phyloP scores from a whole-genome alignment of 2,888 invertebrate genomes.

The Agonum fuliginosum region DNA sequence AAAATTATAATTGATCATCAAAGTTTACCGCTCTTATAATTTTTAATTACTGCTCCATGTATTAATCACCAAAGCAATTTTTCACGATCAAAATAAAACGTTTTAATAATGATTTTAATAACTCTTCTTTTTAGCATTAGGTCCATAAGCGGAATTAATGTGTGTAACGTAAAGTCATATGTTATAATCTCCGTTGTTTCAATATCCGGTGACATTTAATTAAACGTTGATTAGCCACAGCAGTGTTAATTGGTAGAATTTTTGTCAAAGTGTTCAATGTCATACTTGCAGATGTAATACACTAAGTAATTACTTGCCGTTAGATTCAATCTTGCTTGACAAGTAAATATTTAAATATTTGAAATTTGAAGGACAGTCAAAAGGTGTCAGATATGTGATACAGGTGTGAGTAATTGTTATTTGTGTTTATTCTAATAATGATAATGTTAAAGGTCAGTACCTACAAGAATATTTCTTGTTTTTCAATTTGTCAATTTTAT shows the following conservation, averaged over 20 bases:
- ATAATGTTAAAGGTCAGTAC: no score
- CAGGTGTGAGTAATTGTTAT: not conserved
- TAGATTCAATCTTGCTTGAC: not conserved
- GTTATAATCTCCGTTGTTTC: not conserved
- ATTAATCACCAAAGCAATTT: not conserved
- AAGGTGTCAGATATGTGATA: conserved; percentile 11
- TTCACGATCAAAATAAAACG: not conserved
- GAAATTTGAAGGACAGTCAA: conserved; percentile 14
- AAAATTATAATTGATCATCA: not conserved
- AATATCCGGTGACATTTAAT: conserved; percentile 34
- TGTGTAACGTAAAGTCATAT: not conserved
- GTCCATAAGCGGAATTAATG: not conserved
- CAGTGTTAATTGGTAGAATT: not conserved
- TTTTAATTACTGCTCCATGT: not conserved
- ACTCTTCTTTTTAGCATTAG: conserved; percentile 1
- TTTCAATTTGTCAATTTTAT: no score
- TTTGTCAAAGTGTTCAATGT: conserved; percentile 9
- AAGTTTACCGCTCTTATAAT: not conserved
- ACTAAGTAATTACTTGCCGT: not conserved
- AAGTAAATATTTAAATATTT: not conserved
- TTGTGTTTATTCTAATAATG: no score
- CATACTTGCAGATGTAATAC: not conserved
- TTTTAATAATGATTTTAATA: conserved; percentile 13
- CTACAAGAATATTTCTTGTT: no score
- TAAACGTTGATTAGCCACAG: conserved; percentile 11